Conservation (phyloP, 2,113 vertebrate species). For the Gavia stellata region DNA sequence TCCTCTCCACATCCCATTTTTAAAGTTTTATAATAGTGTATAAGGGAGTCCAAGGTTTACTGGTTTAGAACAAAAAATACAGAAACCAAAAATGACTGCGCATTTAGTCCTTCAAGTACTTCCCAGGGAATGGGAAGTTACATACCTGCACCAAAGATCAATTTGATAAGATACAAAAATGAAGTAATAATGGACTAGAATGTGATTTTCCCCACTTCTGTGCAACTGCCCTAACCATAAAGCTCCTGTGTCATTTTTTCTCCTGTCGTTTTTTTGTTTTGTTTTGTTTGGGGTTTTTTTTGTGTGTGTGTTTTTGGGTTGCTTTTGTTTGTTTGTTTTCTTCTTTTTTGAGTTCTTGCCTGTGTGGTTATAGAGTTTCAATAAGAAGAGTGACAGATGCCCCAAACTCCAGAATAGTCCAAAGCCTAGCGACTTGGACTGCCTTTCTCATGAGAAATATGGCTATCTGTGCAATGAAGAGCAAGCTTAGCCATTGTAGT, state of each 20-base stretch:
- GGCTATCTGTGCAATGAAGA: not conserved
- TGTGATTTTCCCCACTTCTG: not conserved
- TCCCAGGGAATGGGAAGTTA: not conserved
- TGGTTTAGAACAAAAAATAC: not conserved
- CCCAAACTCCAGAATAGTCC: not conserved
- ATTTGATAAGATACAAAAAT: not conserved
- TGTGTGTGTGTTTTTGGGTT: not conserved
- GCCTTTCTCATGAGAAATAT: not conserved
- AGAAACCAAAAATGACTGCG: not conserved
- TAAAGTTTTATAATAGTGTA: not conserved
- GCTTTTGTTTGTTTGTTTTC: too few species aligned
- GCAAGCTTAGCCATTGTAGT: not conserved
- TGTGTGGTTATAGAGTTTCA: not conserved
- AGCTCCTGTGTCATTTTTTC: not conserved
- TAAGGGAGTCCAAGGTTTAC: not conserved
- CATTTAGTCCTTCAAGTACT: not conserved
- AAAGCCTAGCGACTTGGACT: not conserved
- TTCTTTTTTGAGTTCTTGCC: not conserved
- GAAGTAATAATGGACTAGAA: not conserved
- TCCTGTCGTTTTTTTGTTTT: not conserved
- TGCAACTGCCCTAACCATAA: not conserved
- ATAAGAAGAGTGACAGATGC: not conserved
- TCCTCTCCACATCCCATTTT: not conserved
- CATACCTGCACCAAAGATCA: not conserved
- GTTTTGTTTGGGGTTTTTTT: rapidly evolving